Base-by-base conservation (phyloP, 2,797 vertebrate species). In the Arrhamphus sclerolepis region DNA sequence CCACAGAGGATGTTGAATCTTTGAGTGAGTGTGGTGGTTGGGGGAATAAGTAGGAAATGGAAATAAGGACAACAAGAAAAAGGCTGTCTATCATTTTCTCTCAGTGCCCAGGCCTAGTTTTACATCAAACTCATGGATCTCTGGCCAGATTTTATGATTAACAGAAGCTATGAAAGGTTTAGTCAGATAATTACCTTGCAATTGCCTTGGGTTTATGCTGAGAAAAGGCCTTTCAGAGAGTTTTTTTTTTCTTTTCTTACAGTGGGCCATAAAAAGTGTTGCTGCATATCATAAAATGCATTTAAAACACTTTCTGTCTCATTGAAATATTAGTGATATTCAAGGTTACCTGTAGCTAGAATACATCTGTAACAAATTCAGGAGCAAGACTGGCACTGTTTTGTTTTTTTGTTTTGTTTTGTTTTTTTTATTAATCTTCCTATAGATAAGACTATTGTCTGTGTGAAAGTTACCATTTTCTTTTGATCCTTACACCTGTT, bases 181-280 rank as follows among this genome's bases (percentile, higher is more conserved):
- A 88, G 87, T 66, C 60, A 56, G 81, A 92, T 91, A 87, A 91
- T 89, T 84, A 87, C 85, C 70, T 80, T 34, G 28, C 38, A 8
- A 77, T 70, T 9, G 77, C 86, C 80, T 79, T 64, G 61, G 80
- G 78, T 85, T 92, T 80, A 86, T 84, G 80, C 85, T 83, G 82
- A 86, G 72, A 80, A 89, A 88, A 90, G 86, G 68, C 78, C 83
- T 92, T 82, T 80, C 26, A 26, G 43, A 42, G 34, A 46, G 66
- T 72, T 71, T 87, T 78, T 77, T 63, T 76, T 73, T 76, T n/a
- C n/a, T 38, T 68, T 52, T 80, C 72, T 90, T 89, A 89, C 75
- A 79, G 72, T 55, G 7, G 28, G 68, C 70, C 78, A 77, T 89
- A 89, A 90, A 91, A 78, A 74, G 78, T 44, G 67, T 77, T 61